phyloP scores from a whole-genome alignment of 2,797 vertebrate genomes.

The Smutsia gigantea region DNA sequence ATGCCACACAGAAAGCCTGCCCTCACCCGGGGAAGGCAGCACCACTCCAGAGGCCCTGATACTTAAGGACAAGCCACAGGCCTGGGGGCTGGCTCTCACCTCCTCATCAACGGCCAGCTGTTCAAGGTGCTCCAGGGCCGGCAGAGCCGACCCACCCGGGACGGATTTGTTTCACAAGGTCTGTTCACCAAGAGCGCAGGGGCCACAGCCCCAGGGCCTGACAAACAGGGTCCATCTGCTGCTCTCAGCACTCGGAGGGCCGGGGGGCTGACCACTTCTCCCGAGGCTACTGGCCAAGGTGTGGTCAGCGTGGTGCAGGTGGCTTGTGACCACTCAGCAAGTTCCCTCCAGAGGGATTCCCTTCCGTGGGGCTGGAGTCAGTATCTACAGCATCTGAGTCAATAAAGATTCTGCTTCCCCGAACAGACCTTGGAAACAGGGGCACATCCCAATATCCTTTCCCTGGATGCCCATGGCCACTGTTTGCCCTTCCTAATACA shows the following conservation, averaged over 20 bases:
- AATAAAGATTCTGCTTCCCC: not conserved
- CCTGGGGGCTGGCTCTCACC: not conserved
- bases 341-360: not conserved
- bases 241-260: not conserved
- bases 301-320: not conserved
- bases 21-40: not conserved
- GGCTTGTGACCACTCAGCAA: not conserved
- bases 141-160: not conserved
- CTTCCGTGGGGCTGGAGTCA: not conserved
- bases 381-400: not conserved
- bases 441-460: not conserved
- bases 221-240: not conserved
- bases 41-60: not conserved
- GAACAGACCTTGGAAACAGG: not conserved
- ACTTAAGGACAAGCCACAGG: not conserved
- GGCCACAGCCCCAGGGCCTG: too few relatives aligned
- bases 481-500: not conserved
- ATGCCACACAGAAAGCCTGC: accelerated
- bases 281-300: not conserved
- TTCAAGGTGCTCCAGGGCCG: not conserved
- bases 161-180: not conserved
- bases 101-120: not conserved
- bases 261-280: not conserved
- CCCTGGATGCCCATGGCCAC: not conserved
- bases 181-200: not conserved